Percentiles rank a stretch among this genome's conserved stretches.
Evolutionary conservation across 2,888 invertebrate species (phyloP).

Genomic region (Abrostola tripartita): DNA sequence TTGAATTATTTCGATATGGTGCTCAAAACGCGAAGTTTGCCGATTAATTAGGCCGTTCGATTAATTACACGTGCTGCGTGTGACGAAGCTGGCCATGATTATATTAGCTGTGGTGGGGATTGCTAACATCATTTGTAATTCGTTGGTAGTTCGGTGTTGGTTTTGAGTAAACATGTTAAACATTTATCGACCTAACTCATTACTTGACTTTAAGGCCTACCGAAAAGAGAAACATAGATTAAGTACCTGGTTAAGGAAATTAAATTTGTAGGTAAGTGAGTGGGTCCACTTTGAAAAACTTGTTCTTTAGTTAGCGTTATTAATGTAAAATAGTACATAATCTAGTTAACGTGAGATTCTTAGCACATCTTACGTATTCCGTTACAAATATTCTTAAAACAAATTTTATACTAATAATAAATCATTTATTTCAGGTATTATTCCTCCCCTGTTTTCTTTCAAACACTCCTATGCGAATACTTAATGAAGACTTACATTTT

Average conservation of each 20-base stretch:
- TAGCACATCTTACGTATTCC: too few species aligned
- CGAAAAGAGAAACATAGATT: too few species aligned
- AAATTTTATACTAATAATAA: too few species aligned
- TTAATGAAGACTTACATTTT: too few species aligned
- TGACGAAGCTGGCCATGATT: constrained; percentile 26
- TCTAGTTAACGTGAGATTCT: too few species aligned
- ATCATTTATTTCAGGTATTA: too few species aligned
- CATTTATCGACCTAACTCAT: neutral
- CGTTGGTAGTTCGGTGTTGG: constrained; percentile 5
- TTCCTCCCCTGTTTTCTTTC: too few species aligned
- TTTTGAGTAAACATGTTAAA: constrained; percentile 8
- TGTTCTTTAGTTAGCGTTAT: too few species aligned
- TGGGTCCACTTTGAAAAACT: too few species aligned
- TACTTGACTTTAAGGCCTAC: neutral
- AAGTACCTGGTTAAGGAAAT: neutral
- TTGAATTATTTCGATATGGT: constrained; percentile 60
- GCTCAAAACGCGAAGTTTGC: constrained; percentile 40
- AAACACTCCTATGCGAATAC: too few species aligned
- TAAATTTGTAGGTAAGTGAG: neutral
- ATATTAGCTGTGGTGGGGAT: constrained; percentile 39
- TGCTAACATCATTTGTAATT: constrained; percentile 23
- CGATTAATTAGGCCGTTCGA: constrained; percentile 43
- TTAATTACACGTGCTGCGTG: constrained; percentile 38
- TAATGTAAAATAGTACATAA: too few species aligned
- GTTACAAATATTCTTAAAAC: too few species aligned